Evolutionary conservation across 2,113 vertebrate species (phyloP).

Genomic region (Glareola pratincola): DNA sequence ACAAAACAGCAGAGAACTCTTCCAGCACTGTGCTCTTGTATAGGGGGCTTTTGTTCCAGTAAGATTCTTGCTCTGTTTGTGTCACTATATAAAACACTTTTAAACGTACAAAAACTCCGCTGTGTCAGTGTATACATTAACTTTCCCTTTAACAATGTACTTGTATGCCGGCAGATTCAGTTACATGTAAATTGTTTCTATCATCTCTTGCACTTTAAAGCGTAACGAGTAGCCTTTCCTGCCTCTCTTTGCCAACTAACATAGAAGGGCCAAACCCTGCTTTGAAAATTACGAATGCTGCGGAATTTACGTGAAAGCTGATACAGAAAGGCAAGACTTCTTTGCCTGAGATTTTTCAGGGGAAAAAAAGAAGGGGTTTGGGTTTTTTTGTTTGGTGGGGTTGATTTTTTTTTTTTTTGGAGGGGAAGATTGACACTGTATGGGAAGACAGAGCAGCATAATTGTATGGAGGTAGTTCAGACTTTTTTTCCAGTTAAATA

Average conservation of each 20-base stretch:
- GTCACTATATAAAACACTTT: background rate
- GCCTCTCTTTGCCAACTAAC: background rate
- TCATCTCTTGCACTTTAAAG: background rate
- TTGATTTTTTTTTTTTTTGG: background rate
- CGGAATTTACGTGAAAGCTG: background rate
- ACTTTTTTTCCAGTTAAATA: background rate
- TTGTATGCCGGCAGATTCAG: background rate
- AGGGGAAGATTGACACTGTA: background rate
- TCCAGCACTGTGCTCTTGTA: background rate
- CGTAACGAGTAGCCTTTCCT: background rate
- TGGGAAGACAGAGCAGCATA: background rate
- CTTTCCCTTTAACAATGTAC: background rate
- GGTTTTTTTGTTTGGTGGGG: background rate
- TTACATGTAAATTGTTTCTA: background rate
- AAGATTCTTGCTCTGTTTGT: background rate
- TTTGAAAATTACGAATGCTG: background rate
- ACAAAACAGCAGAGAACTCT: background rate
- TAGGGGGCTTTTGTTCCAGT: background rate
- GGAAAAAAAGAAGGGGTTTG: accelerated
- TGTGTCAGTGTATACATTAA: background rate
- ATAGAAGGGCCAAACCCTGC: background rate
- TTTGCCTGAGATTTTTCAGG: background rate
- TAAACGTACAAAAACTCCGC: background rate
- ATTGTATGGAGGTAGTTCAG: background rate
- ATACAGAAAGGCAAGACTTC: background rate